These are phyloP conservation scores for Drosophila truncata DNA, from an alignment of 1,140 invertebrate species.

Conservation along the genomic window DNA sequence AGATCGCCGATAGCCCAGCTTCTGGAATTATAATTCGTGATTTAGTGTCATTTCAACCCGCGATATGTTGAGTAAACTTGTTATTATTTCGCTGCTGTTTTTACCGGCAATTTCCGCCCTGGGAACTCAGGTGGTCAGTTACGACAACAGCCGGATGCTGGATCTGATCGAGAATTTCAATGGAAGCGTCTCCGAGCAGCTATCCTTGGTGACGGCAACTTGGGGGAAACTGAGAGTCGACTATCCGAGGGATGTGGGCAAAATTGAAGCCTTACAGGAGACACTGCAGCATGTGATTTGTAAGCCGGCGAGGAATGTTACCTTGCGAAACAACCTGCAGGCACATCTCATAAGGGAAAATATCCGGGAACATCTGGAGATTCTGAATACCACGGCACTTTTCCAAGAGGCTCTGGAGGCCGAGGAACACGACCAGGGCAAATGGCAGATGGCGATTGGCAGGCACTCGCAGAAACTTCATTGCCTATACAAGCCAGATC, in stretches of 20 bases:
- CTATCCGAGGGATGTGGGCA: conserved; percentile 27
- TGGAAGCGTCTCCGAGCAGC: conserved; percentile 33
- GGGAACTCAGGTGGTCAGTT: conserved; percentile 42
- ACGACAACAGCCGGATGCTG: conserved; percentile 44
- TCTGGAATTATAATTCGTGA: neutral
- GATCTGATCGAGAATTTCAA: conserved; percentile 24
- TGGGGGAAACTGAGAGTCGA: conserved; percentile 48
- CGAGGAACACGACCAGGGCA: conserved; percentile 39
- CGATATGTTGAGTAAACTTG: conserved; percentile 13
- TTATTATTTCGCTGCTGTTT: conserved; percentile 13
- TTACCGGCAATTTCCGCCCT: neutral
- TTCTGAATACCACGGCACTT: conserved; percentile 25
- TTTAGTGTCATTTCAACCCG: conserved; percentile 25
- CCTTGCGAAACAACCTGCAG: conserved; percentile 20
- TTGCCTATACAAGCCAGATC: conserved; percentile 19
- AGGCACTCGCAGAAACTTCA: conserved; percentile 28
- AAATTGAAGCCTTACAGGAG: conserved; percentile 29
- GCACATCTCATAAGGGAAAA: conserved; percentile 35
- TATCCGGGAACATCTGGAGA: conserved; percentile 37
- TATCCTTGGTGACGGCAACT: conserved; percentile 22
- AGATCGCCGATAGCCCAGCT: conserved; percentile 7
- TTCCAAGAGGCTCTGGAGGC: conserved; percentile 29
- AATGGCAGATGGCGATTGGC: conserved; percentile 37
- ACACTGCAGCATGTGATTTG: conserved; percentile 33
- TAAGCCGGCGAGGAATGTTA: conserved; percentile 8